A percentile compares a stretch with the other conserved stretches of the same genome.
phyloP scores from a whole-genome alignment of 2,888 invertebrate species.

The Hydrotaea diabolus region DNA sequence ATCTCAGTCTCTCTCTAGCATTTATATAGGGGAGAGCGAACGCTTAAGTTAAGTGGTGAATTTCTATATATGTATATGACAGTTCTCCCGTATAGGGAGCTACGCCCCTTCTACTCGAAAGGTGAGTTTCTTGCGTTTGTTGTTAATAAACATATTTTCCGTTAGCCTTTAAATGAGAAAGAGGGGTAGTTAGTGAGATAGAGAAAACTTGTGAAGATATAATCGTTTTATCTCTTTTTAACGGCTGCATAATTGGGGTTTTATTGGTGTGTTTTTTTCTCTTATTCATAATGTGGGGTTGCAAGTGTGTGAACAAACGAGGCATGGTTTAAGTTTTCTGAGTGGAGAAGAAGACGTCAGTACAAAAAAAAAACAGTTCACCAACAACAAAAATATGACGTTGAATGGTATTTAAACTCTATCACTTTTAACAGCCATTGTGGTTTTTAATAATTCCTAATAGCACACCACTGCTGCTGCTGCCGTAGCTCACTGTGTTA shows the following conservation, averaged over 20 bases:
- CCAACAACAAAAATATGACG: slow-evolving; percentile 17
- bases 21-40: slow-evolving; percentile 1
- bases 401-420: slow-evolving; percentile 48
- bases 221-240: slow-evolving; percentile 62
- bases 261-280: slow-evolving; percentile 7
- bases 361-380: neutral
- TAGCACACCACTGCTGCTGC: neutral
- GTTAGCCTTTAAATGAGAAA: neutral
- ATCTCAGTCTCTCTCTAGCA: neutral
- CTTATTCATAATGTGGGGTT: too few relatives aligned
- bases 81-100: slow-evolving; percentile 47
- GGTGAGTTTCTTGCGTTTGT: neutral
- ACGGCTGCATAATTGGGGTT: slow-evolving; percentile 47
- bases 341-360: neutral
- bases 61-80: neutral
- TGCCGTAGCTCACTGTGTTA: slow-evolving; percentile 37
- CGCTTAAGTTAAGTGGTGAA: slow-evolving; percentile 40
- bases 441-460: slow-evolving; percentile 70
- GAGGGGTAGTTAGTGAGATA: slow-evolving; percentile 33
- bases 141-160: neutral
- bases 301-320: too few relatives aligned
- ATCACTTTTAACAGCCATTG: slow-evolving; percentile 64
- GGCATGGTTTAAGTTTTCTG: too few relatives aligned
- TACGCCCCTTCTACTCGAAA: slow-evolving; percentile 50
- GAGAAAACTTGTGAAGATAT: neutral